Evolutionary conservation across 2,797 vertebrate genomes (phyloP), one percentile per base, ranked within the genome.

Genomic region (Chanos chanos): DNA sequence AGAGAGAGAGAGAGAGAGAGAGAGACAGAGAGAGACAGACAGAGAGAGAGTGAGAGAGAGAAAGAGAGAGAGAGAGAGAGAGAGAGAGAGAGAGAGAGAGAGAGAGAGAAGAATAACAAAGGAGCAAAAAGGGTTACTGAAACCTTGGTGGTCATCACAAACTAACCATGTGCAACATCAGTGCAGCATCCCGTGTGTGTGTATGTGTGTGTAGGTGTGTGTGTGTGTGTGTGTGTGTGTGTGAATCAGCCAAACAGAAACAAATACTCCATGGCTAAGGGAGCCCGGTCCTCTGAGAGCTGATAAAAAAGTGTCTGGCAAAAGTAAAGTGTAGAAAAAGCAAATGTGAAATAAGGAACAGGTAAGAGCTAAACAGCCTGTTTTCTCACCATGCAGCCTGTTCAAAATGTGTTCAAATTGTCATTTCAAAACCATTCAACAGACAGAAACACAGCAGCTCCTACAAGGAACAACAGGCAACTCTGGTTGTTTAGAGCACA

Each of bases 121-220:
- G 39, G 18, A 30, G 19, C 47, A 27, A n/a, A 62, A 62, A 66
- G 41, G 37, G 65, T 57, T 68, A 19, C 45, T 67, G 53, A 64
- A 68, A 75, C 73, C 72, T 74, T 68, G 48, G 57, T 48, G 66
- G 74, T 71, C 70, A 56, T 68, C 65, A 39, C 49, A 70, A 76
- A 8, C 58, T 75, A 80, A 40, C 68, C 71, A 59, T 66, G 76
- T 78, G 77, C 47, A 45, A 63, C 61, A 30, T 62, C 39, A 65
- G 67, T 72, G 64, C 34, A 52, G 61, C 56, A 67, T 68, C 66
- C 72, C 68, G 61, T 61, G 39, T 37, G 41, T 36, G 13, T 39
- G 48, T 61, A 44, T 36, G 18, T 49, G 41, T 61, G 24, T 15
- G 18, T 54, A 31, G 54, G 21, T 54, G 36, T 39, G 21, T 22